phyloP scores from a whole-genome alignment of 2,888 invertebrate genomes.

The Calliopum simillimum region DNA sequence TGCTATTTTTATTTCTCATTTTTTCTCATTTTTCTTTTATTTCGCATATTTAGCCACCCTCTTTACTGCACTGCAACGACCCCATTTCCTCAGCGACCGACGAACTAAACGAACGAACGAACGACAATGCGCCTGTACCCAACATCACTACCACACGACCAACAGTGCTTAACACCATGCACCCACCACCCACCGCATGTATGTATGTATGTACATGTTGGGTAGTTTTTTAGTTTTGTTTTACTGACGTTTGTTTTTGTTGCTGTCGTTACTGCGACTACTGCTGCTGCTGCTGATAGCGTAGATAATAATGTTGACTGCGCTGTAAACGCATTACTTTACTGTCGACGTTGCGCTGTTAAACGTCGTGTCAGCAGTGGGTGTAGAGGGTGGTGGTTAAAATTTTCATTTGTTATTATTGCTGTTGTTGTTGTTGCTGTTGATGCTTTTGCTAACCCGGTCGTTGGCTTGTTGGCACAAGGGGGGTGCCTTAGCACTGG shows the following conservation, averaged over 20 bases:
- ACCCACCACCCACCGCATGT: not conserved
- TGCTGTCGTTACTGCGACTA: too few species aligned
- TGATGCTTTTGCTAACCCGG: too few species aligned
- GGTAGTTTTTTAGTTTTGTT: too few species aligned
- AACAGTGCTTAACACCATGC: not conserved
- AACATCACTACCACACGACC: not conserved
- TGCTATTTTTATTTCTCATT: conserved; percentile 35
- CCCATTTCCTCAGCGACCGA: conserved; percentile 21
- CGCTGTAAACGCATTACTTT: not conserved
- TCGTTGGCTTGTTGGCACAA: too few species aligned
- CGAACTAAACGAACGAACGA: not conserved
- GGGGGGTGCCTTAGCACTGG: too few species aligned
- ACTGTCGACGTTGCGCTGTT: not conserved
- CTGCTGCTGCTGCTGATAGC: not conserved
- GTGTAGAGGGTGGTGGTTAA: too few species aligned
- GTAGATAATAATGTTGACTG: conserved; percentile 13
- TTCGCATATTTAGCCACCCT: conserved; percentile 16
- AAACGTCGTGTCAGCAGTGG: too few species aligned
- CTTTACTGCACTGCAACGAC: conserved; percentile 26
- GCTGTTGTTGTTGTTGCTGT: too few species aligned
- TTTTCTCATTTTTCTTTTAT: conserved; percentile 22
- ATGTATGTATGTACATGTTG: not conserved
- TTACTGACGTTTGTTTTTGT: too few species aligned
- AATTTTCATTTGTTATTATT: too few species aligned
- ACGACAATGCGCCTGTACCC: not conserved